Evolutionary conservation across 2,888 invertebrate genomes (phyloP), one percentile per base, ranked within the genome.

Genomic region (Agrilus biguttatus): DNA sequence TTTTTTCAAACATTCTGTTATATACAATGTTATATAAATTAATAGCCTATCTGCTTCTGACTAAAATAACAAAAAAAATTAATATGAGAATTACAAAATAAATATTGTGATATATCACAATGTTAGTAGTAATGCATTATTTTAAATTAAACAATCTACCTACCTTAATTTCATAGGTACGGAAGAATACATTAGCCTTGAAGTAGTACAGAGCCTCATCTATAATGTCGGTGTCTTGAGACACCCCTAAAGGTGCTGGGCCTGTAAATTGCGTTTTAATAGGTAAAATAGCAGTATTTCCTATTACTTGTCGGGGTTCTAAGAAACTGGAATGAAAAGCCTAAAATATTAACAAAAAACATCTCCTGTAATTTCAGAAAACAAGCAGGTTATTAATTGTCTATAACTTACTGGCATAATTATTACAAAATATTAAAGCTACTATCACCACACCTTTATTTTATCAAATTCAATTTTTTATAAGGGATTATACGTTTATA

Each of bases 111-210:
- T 5, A 2, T 28, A 28, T 19, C 14, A 34, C 12, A 35, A 12
- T 4, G 5, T 13, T 8, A 17, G 7, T 2, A 41, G 12, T 12
- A 41, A 21, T 17, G 14, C 14, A 8, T 36, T n/a, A 42, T n/a
- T n/a, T n/a, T n/a, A n/a, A n/a, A n/a, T n/a, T n/a, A 23, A 28
- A 36, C 8, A 13, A 37, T 13, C 33, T 13, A 46, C 42, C 54
- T 68, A 90, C 91, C 79, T 96, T 96, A 47, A 98, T 93, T 73
- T 98, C 97, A 67, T 96, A 98, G 33, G 93, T 96, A 53, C 96
- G 80, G 66, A 98, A 99, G 69, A 98, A 98, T 1, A 98, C 95
- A 70, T 98, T 98, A 1, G 98, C 96, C 71, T 95, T 97, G 68
- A 99, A 99, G 66, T 80, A 98, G 60, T 86, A 87, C 33, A 99